Conservation (phyloP, 2,888 invertebrate genomes). For the Aromia moschata region DNA sequence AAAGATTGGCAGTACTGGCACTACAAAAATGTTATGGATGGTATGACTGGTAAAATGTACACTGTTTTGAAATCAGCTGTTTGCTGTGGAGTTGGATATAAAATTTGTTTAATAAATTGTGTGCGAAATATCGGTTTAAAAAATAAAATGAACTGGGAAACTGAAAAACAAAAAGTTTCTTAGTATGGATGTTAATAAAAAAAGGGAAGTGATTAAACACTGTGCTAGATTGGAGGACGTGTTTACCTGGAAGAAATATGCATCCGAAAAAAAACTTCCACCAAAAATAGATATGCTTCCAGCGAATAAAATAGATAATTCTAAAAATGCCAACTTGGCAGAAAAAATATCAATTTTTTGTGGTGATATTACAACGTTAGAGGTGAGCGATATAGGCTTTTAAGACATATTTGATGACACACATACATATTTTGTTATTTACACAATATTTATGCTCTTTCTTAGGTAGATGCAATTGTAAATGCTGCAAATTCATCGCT, state of each 20-base stretch:
- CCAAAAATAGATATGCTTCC: slow-evolving; percentile 55
- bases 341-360: slow-evolving; percentile 74
- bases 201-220: slow-evolving; percentile 65
- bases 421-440: slow-evolving; percentile 11
- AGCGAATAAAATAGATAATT: slow-evolving; percentile 59
- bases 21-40: too few relatives aligned
- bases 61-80: slow-evolving; percentile 10
- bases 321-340: slow-evolving; percentile 63
- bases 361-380: slow-evolving; percentile 86
- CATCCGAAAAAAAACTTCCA: slow-evolving; percentile 53
- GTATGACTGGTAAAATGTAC: too few relatives aligned
- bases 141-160: slow-evolving; percentile 66
- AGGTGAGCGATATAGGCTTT: slow-evolving; percentile 62
- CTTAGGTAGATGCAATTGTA: slow-evolving; percentile 83
- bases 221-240: slow-evolving; percentile 64
- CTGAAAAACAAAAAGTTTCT: slow-evolving; percentile 67
- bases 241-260: slow-evolving; percentile 68
- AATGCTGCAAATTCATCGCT: slow-evolving; percentile 87
- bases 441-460: not conserved
- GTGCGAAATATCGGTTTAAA: not conserved
- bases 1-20: not conserved
- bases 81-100: not conserved
- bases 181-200: slow-evolving; percentile 66
- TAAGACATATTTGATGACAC: not conserved
- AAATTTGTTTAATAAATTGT: not conserved